phyloP scores from a whole-genome alignment of 2,113 vertebrate genomes.

The Caloenas nicobarica region DNA sequence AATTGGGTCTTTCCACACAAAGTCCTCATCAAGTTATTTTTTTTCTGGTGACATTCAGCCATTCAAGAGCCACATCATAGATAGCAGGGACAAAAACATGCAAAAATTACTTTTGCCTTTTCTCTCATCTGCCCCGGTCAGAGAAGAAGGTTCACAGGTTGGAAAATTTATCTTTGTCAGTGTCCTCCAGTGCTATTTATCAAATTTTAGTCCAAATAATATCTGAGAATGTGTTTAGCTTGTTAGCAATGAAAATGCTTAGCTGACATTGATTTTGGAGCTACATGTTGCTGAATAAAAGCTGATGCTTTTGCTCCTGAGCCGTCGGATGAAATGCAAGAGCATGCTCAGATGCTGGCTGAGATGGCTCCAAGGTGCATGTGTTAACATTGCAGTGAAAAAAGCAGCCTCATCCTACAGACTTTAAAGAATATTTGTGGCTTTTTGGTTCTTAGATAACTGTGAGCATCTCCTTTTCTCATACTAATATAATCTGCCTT shows the following conservation, averaged over 20 bases:
- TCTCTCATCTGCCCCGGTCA: not conserved
- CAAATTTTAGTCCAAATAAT: not conserved
- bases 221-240: slow-evolving; percentile 19
- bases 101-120: not conserved
- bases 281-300: slow-evolving; percentile 3
- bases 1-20: not conserved
- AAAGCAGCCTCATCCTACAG: slow-evolving; percentile 10
- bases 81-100: not conserved
- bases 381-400: not conserved
- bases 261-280: slow-evolving; percentile 23
- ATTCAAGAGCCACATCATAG: not conserved
- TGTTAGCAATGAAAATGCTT: not conserved
- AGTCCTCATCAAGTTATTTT: not conserved
- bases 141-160: not conserved
- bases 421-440: not conserved
- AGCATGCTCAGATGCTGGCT: slow-evolving; percentile 2
- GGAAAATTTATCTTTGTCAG: not conserved
- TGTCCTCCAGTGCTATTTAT: not conserved
- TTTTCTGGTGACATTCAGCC: not conserved
- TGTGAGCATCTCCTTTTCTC: not conserved
- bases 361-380: slow-evolving; percentile 36
- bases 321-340: slow-evolving; percentile 17
- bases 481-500: not conserved
- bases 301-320: slow-evolving; percentile 27
- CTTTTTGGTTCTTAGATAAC: slow-evolving; percentile 13